Conservation (phyloP, 2,797 vertebrate species). For the Pangasius larnaudii region DNA sequence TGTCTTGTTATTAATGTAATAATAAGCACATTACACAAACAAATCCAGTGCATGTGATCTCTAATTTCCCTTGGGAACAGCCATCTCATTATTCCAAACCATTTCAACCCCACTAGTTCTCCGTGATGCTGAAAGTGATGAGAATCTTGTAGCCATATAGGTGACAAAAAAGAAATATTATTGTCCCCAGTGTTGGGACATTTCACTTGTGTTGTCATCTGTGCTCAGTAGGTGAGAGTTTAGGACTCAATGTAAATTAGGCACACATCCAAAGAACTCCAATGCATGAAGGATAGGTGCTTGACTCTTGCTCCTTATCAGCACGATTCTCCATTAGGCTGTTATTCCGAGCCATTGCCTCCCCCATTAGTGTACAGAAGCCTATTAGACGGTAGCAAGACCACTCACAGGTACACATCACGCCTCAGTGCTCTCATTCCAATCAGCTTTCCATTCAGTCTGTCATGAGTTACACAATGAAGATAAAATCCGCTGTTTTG, state of each 20-base stretch:
- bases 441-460: constrained; percentile 68
- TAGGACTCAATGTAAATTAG: constrained; percentile 43
- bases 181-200: constrained; percentile 6
- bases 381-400: constrained; percentile 66
- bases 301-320: constrained; percentile 45
- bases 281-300: constrained; percentile 8
- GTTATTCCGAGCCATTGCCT: constrained; percentile 60
- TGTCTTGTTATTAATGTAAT: constrained; percentile 38
- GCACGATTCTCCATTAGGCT: constrained; percentile 58
- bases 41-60: constrained; percentile 43
- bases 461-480: constrained; percentile 28
- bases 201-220: constrained; percentile 37
- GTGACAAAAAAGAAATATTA: constrained; percentile 32
- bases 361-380: constrained; percentile 66
- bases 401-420: constrained; percentile 61
- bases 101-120: constrained; percentile 26
- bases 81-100: constrained; percentile 28
- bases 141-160: neutral
- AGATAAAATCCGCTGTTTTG: constrained; percentile 18
- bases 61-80: constrained; percentile 40
- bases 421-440: constrained; percentile 64
- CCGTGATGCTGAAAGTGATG: neutral
- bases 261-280: constrained; percentile 30
- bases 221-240: constrained; percentile 34
- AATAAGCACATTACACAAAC: constrained; percentile 33